Conservation (phyloP, 2,797 vertebrate genomes). For the Pangasius larnaudii region DNA sequence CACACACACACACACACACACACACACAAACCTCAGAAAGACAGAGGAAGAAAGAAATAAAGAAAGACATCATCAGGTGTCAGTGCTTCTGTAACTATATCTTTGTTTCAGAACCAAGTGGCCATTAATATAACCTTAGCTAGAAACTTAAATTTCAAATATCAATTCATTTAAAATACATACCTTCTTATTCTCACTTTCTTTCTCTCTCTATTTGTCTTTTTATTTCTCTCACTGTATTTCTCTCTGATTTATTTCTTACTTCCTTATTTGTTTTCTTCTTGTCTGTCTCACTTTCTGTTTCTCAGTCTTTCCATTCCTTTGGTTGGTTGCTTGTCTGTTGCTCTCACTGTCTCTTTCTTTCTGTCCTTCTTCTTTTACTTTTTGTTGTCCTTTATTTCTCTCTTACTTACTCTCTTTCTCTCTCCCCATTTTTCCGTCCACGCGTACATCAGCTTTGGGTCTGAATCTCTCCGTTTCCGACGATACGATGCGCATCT, state of each 20-base stretch:
- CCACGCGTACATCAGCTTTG: background rate
- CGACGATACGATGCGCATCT: background rate
- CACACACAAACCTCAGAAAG: conserved; percentile 43
- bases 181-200: background rate
- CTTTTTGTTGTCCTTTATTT: background rate
- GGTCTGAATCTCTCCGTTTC: background rate
- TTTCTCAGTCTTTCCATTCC: background rate
- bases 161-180: background rate
- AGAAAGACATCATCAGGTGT: background rate
- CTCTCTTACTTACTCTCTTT: background rate
- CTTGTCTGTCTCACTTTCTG: background rate
- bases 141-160: background rate
- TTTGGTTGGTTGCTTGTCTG: background rate
- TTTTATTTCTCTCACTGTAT: background rate
- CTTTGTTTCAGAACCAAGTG: background rate
- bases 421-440: background rate
- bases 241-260: background rate
- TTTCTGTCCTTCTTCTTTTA: background rate
- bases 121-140: background rate
- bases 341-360: background rate
- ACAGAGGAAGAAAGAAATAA: background rate
- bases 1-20: conserved; percentile 51
- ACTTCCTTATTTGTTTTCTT: background rate
- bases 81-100: background rate
- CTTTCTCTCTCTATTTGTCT: background rate